phyloP scores from a whole-genome alignment of 2,888 invertebrate species.

The Unio delphinus region DNA sequence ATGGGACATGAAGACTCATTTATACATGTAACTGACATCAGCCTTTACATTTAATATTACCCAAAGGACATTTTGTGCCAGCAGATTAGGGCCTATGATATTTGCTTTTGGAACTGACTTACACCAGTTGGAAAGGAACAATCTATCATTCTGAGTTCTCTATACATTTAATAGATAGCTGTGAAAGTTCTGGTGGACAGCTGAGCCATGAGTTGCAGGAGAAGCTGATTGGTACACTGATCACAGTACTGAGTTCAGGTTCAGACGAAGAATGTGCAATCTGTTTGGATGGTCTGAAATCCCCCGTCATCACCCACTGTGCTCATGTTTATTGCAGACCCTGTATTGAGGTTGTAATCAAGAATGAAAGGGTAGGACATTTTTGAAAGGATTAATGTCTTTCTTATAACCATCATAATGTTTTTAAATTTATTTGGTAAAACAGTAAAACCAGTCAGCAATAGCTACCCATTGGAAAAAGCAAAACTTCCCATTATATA shows the following conservation, averaged over 20 bases:
- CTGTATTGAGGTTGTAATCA: constrained; percentile 50
- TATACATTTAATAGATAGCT: neutral
- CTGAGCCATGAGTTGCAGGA: constrained; percentile 28
- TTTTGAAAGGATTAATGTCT: no score
- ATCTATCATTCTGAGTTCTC: neutral
- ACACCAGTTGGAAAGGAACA: no score
- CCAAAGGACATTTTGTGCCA: no score
- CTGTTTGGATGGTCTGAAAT: constrained; percentile 45
- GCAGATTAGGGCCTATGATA: no score
- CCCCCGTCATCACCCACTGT: constrained; percentile 50
- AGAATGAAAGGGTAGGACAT: constrained; percentile 31
- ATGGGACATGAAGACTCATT: no score
- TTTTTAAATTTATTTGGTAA: neutral
- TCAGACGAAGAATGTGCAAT: constrained; percentile 57
- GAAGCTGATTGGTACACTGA: constrained; percentile 38
- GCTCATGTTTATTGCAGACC: constrained; percentile 52
- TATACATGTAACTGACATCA: no score
- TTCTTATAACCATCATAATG: no score
- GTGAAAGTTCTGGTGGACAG: constrained; percentile 12
- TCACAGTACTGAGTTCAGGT: constrained; percentile 44
- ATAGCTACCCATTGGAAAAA: no score
- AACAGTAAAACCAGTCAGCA: neutral
- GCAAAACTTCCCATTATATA: no score
- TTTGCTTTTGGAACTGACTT: no score
- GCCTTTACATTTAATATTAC: no score